Conservation (phyloP, 2,797 vertebrate species). For the Crypturellus tataupa region DNA sequence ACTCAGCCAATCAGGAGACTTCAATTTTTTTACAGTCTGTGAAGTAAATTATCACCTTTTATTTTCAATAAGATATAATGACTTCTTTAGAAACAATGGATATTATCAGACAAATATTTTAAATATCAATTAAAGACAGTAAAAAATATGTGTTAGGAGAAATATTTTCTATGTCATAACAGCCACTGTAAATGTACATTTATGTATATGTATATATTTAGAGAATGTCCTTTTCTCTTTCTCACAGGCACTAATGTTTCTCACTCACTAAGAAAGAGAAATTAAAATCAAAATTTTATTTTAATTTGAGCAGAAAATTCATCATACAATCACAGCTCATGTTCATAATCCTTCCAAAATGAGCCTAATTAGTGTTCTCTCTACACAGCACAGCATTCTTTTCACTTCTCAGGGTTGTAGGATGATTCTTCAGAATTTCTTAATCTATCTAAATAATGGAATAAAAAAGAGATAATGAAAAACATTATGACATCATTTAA, state of each 20-base stretch:
- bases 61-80: background rate
- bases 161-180: background rate
- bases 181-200: background rate
- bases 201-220: background rate
- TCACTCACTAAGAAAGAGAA: fast-evolving
- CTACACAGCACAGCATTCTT: background rate
- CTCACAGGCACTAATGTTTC: background rate
- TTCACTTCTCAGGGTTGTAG: background rate
- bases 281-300: background rate
- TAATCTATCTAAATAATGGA: background rate
- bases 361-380: background rate
- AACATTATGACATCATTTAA: fast-evolving
- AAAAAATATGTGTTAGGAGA: background rate
- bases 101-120: background rate
- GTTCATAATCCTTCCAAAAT: background rate
- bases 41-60: background rate
- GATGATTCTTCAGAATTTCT: background rate
- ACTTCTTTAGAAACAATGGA: background rate
- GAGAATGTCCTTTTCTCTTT: background rate
- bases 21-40: background rate
- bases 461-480: background rate
- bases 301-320: background rate
- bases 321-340: background rate
- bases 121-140: too few relatives aligned
- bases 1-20: background rate